These are phyloP conservation scores for Tragelaphus scriptus DNA, from an alignment of 2,113 vertebrate species.

Conservation along the genomic window DNA sequence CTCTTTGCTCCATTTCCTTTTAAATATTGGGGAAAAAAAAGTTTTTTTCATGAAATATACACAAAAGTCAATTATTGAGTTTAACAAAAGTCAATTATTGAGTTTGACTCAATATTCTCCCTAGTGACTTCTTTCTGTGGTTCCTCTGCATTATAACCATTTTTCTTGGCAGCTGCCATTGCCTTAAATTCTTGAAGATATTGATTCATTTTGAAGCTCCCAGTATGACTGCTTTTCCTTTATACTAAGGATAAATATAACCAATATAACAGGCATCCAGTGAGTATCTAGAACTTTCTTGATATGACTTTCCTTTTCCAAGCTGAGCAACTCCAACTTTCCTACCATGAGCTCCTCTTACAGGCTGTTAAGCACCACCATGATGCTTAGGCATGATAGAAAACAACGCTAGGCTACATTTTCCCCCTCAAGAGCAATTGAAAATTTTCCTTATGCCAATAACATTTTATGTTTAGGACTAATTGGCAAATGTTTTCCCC, in stretches of 20 bases:
- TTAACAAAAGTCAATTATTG: background rate
- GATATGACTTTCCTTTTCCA: background rate
- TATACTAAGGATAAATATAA: background rate
- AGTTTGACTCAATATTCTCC: background rate
- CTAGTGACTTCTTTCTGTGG: background rate
- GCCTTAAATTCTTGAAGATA: background rate
- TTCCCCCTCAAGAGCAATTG: background rate
- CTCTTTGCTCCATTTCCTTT: background rate
- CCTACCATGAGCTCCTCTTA: background rate
- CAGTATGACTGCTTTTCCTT: background rate
- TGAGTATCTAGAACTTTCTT: background rate
- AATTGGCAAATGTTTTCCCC: constrained; percentile 1
- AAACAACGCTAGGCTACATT: background rate
- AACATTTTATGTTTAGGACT: background rate
- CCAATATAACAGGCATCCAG: background rate
- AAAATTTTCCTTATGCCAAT: constrained; percentile 8
- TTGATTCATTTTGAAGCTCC: background rate
- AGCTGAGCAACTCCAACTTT: background rate
- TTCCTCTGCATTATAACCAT: background rate
- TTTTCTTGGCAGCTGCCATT: background rate
- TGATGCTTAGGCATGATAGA: background rate
- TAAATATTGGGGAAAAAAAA: background rate
- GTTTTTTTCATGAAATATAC: background rate
- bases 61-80: background rate
- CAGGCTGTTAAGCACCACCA: background rate